Evolutionary conservation across 2,797 vertebrate genomes (phyloP).

Genomic region (Hafferia zeledoni): DNA sequence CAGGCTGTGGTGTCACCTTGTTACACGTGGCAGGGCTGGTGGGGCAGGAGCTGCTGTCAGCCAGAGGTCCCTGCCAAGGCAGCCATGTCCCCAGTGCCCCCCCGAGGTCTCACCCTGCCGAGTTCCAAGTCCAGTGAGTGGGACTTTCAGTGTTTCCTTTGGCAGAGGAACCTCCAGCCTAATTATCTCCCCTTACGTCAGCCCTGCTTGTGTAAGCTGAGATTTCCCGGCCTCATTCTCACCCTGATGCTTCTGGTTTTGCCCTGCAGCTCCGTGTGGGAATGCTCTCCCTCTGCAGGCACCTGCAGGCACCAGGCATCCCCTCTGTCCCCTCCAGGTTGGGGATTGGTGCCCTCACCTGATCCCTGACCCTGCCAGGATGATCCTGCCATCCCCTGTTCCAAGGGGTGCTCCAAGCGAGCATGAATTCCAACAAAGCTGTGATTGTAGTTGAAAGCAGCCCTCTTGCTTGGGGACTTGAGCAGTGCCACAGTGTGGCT

Average conservation of each 20-base stretch:
- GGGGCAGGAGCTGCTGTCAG: neutral
- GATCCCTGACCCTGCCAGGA: neutral
- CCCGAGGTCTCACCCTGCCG: neutral
- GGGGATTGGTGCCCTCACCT: rapidly evolving
- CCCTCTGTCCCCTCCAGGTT: rapidly evolving
- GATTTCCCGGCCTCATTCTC: slow-evolving; percentile 42
- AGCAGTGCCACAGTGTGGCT: rapidly evolving
- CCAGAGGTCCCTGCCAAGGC: neutral
- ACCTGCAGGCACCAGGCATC: neutral
- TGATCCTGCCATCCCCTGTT: neutral
- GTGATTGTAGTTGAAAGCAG: rapidly evolving
- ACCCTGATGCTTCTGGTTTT: slow-evolving; percentile 33
- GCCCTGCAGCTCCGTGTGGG: neutral
- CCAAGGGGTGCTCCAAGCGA: neutral
- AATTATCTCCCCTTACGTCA: slow-evolving; percentile 26
- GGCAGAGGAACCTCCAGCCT: slow-evolving; percentile 32
- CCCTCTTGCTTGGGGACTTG: neutral
- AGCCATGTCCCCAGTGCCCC: neutral
- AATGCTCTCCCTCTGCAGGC: neutral
- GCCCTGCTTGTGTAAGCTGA: slow-evolving; percentile 19
- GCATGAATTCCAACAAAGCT: neutral
- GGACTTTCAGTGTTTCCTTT: slow-evolving; percentile 35
- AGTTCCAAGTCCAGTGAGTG: neutral
- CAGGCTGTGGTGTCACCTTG: neutral
- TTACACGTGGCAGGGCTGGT: rapidly evolving